phyloP scores from a whole-genome alignment of 2,888 invertebrate genomes.

The Ischnura elegans region DNA sequence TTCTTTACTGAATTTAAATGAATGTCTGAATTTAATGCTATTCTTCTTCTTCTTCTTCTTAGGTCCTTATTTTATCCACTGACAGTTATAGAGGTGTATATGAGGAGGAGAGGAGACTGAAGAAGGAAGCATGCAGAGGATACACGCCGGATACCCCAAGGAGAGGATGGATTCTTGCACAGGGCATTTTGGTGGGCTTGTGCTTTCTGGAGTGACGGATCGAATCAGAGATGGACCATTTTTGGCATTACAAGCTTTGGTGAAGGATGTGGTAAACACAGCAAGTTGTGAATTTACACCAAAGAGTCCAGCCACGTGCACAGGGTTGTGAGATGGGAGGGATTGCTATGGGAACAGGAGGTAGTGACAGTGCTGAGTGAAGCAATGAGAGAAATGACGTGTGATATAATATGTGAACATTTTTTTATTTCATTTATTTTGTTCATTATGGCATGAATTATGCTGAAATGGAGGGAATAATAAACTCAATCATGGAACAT shows the following conservation, averaged over 20 bases:
- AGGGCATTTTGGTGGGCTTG: constrained; percentile 90
- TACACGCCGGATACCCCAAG: constrained; percentile 92
- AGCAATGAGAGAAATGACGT: too few species aligned
- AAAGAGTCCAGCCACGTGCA: constrained; percentile 93
- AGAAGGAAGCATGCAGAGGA: constrained; percentile 96
- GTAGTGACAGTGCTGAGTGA: background rate
- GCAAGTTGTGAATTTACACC: constrained; percentile 96
- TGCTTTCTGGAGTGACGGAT: constrained; percentile 79
- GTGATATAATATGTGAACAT: background rate
- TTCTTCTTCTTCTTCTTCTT: constrained; percentile 73
- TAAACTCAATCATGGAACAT: too few species aligned
- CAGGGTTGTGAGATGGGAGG: constrained; percentile 83
- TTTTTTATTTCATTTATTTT: background rate
- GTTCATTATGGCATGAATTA: too few species aligned
- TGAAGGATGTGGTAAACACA: constrained; percentile 94
- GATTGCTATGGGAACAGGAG: constrained; percentile 70
- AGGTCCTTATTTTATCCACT: constrained; percentile 92
- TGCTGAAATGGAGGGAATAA: background rate
- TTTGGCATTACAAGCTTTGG: constrained; percentile 97
- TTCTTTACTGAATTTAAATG: too few species aligned
- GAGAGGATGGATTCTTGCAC: constrained; percentile 95
- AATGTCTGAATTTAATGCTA: background rate
- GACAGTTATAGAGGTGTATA: constrained; percentile 90
- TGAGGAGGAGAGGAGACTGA: constrained; percentile 88
- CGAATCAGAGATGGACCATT: constrained; percentile 77